Percentiles rank a stretch among this genome's conserved stretches.
Evolutionary conservation across 2,797 vertebrate species (phyloP).

Genomic region (Melanotaenia maccullochi): DNA sequence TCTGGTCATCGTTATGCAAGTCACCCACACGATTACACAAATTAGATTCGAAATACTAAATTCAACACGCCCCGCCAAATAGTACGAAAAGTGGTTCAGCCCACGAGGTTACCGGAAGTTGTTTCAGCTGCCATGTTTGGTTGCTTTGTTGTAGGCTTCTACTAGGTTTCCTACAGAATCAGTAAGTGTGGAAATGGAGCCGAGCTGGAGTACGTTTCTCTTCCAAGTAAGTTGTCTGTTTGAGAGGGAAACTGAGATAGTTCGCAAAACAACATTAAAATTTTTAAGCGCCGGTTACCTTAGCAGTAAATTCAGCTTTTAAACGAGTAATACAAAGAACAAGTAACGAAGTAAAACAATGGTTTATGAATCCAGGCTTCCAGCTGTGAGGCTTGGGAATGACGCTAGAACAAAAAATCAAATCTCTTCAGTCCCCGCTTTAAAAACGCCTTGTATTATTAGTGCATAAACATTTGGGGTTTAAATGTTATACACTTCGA

Average conservation of each 20-base stretch:
- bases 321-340: slow-evolving; percentile 68
- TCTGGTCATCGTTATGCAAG: accelerated
- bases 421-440: slow-evolving; percentile 40
- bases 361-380: slow-evolving; percentile 85
- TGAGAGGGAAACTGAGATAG: slow-evolving; percentile 29
- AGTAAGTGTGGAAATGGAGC: slow-evolving; percentile 87
- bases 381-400: slow-evolving; percentile 85
- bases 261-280: slow-evolving; percentile 19
- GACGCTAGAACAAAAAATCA: slow-evolving; percentile 78
- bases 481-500: slow-evolving; percentile 29
- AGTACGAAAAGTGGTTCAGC: slow-evolving; percentile 64
- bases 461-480: not conserved
- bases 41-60: not conserved
- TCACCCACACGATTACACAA: accelerated
- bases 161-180: slow-evolving; percentile 83
- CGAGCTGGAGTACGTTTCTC: slow-evolving; percentile 87
- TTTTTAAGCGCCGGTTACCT: slow-evolving; percentile 3
- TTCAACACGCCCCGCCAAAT: slow-evolving; percentile 31
- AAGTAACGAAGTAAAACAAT: slow-evolving; percentile 86
- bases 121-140: slow-evolving; percentile 87
- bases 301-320: slow-evolving; percentile 60
- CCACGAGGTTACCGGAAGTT: slow-evolving; percentile 85
- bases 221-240: slow-evolving; percentile 84
- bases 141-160: slow-evolving; percentile 88
- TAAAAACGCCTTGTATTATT: slow-evolving; percentile 18